Percentiles rank a stretch among this genome's conserved stretches.
Conservation (phyloP, 2,888 invertebrate species). For the Aphidius colemani region DNA sequence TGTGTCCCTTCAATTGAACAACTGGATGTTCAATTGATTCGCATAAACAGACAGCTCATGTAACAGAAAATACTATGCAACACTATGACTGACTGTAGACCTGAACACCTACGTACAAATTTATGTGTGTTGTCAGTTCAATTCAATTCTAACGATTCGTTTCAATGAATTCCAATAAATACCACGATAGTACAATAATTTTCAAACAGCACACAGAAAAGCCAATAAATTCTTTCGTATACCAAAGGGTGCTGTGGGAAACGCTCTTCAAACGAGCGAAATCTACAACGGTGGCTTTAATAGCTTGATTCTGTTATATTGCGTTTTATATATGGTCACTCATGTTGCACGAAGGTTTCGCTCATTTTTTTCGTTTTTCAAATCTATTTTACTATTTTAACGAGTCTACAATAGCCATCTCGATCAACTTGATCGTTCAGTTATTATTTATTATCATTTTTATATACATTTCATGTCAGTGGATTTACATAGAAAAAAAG, state of each 20-base stretch:
- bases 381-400: conserved; percentile 4
- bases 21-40: conserved; percentile 28
- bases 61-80: conserved; percentile 8
- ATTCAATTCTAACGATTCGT: conserved; percentile 27
- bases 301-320: conserved; percentile 28
- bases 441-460: neutral
- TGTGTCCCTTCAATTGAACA: conserved; percentile 9
- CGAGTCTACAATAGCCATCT: conserved; percentile 1
- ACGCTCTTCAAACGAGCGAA: conserved; percentile 32
- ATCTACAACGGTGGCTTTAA: conserved; percentile 31
- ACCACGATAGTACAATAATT: conserved; percentile 35
- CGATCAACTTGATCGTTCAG: neutral
- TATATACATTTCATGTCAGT: too few species aligned
- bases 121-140: neutral
- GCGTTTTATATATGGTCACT: conserved; percentile 19
- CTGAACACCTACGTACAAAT: too few species aligned
- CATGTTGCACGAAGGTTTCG: neutral
- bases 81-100: neutral
- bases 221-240: conserved; percentile 36
- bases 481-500: too few species aligned
- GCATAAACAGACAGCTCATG: conserved; percentile 34
- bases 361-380: too few species aligned
- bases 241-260: too few species aligned
- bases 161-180: conserved; percentile 42
- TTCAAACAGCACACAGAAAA: conserved; percentile 23